These are phyloP conservation scores for Omphaloscelis lunosa DNA, from an alignment of 2,888 invertebrate species.

Conservation along the genomic window DNA sequence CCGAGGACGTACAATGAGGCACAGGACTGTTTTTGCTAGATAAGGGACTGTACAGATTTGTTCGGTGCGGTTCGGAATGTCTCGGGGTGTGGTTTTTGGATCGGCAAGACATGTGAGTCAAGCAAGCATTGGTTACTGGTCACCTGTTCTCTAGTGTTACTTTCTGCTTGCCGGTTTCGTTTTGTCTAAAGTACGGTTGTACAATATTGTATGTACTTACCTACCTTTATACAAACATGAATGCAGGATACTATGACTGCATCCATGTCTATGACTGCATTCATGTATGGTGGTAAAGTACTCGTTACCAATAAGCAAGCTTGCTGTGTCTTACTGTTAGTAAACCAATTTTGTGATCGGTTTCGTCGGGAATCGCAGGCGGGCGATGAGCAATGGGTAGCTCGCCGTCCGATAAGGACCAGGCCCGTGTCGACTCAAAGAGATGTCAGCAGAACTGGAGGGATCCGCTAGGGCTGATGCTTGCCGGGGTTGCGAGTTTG, in stretches of 20 bases:
- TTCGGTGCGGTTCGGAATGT: background rate
- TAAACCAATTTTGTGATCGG: no score
- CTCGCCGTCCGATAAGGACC: no score
- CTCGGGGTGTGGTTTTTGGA: background rate
- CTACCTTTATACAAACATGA: background rate
- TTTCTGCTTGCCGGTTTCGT: background rate
- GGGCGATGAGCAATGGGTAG: no score
- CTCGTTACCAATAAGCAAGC: background rate
- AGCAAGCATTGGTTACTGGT: background rate
- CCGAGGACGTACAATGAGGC: conserved; percentile 38
- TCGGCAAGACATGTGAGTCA: background rate
- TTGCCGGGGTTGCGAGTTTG: no score
- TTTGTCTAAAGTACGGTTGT: background rate
- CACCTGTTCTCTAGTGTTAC: background rate
- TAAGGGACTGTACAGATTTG: conserved; percentile 8
- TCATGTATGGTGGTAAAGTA: no score
- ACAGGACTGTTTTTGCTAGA: conserved; percentile 36
- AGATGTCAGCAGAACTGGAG: no score
- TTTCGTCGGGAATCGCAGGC: no score
- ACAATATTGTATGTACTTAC: background rate
- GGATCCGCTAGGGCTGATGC: no score
- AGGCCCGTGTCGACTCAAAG: no score
- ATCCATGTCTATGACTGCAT: no score
- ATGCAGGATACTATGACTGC: no score
- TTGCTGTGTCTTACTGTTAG: background rate